Base-by-base conservation (phyloP, 1,140 invertebrate genomes). In the Leptestheria dahalacensis region DNA sequence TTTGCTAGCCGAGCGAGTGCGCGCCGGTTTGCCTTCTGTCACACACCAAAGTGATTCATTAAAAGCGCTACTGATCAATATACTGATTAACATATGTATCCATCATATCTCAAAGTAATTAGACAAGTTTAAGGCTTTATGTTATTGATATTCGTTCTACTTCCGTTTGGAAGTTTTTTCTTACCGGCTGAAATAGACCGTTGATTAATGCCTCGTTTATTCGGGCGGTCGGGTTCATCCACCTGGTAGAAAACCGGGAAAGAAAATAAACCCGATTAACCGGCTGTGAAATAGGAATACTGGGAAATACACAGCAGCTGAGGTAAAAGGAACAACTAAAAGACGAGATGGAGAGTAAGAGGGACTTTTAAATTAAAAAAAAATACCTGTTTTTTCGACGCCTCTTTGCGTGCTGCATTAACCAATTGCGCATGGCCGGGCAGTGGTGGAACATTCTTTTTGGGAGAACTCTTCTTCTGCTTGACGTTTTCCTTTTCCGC, bases 11-110 rank as follows among this genome's bases (percentile, higher is more conserved):
- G 53, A 55, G 21, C 33, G 26, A 33, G 53, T 29, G 11, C 53
- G 9, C 2, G 53, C 61, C 28, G 61, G 56, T 52, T 62, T 65
- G 59, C 24, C 46, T 18, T 50, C 47, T 15, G 29, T 11, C 25
- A 6, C n/a, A n/a, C n/a, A n/a, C n/a, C n/a, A n/a, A n/a, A n/a
- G n/a, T n/a, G n/a, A n/a, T n/a, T n/a, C n/a, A n/a, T n/a, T n/a
- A n/a, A n/a, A n/a, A n/a, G n/a, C n/a, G n/a, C n/a, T n/a, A n/a
- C n/a, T n/a, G n/a, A n/a, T n/a, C n/a, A n/a, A n/a, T n/a, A n/a
- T n/a, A n/a, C n/a, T n/a, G n/a, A n/a, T n/a, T n/a, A n/a, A n/a
- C n/a, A n/a, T n/a, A n/a, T n/a, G n/a, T n/a, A n/a, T n/a, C n/a
- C n/a, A n/a, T n/a, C n/a, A n/a, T n/a, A n/a, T n/a, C n/a, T n/a